Conservation (phyloP, 1,140 invertebrate genomes). For the Sycophila sp. region DNA sequence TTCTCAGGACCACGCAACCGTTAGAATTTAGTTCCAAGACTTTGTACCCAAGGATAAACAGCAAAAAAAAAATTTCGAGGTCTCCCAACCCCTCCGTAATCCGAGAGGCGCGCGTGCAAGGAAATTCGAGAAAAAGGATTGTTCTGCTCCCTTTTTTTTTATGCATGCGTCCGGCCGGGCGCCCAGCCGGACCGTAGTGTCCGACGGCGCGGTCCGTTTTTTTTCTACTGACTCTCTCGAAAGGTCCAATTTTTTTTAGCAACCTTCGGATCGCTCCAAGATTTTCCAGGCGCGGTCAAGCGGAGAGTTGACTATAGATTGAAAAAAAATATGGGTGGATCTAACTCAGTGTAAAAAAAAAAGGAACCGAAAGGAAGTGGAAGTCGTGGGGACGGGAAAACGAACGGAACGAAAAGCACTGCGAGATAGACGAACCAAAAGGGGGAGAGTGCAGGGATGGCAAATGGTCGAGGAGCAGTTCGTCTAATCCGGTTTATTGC, state of each 20-base stretch:
- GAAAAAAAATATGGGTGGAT: conserved; percentile 12
- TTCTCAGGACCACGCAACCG: conserved; percentile 31
- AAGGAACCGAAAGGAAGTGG: conserved; percentile 6
- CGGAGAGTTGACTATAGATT: neutral
- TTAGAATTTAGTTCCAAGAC: conserved; percentile 29
- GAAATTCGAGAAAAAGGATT: conserved; percentile 32
- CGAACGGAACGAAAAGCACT: conserved; percentile 27
- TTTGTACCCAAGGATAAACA: conserved; percentile 30
- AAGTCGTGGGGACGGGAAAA: conserved; percentile 6
- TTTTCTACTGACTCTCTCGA: neutral
- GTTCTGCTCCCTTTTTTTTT: neutral
- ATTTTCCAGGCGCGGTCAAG: conserved; percentile 4
- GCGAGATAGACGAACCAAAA: conserved; percentile 12
- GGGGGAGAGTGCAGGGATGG: neutral
- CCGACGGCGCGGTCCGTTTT: neutral
- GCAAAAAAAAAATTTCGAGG: conserved; percentile 3
- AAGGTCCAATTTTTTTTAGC: conserved; percentile 31
- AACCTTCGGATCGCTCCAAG: conserved; percentile 24
- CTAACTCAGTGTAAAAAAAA: neutral
- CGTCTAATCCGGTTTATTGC: conserved; percentile 16
- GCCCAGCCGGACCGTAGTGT: conserved; percentile 7
- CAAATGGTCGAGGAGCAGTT: conserved; percentile 7
- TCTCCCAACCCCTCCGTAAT: neutral
- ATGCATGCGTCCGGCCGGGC: conserved; percentile 18
- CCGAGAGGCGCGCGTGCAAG: neutral